These are phyloP conservation scores for Formica aserva DNA, from an alignment of 2,888 invertebrate genomes.

Conservation along the genomic window DNA sequence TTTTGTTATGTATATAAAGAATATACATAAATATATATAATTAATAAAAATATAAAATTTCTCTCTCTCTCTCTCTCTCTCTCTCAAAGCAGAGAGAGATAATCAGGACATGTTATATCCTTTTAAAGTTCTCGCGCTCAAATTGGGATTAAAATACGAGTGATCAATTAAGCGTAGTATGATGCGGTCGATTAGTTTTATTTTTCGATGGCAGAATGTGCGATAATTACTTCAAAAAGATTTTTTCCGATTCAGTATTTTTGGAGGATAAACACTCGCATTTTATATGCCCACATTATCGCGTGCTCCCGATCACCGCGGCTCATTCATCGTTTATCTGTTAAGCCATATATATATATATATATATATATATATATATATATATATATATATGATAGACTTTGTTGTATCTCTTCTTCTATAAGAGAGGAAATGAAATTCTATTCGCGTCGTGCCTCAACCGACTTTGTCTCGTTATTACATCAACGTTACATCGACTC, in stretches of 20 bases:
- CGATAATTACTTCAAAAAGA: constrained; percentile 44
- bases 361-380: background rate
- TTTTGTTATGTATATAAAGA: background rate
- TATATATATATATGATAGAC: constrained; percentile 32
- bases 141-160: constrained; percentile 23
- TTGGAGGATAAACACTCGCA: constrained; percentile 27
- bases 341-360: constrained; percentile 4
- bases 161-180: constrained; percentile 36
- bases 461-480: constrained; percentile 49
- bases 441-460: constrained; percentile 50
- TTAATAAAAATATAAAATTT: background rate
- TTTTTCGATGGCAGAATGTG: constrained; percentile 17
- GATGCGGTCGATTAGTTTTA: constrained; percentile 39
- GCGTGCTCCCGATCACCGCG: constrained; percentile 23
- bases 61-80: no score
- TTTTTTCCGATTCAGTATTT: constrained; percentile 38
- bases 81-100: background rate
- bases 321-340: constrained; percentile 50
- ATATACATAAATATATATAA: background rate
- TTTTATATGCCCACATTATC: constrained; percentile 32
- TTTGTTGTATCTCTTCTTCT: constrained; percentile 38
- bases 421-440: constrained; percentile 47
- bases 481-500: constrained; percentile 45
- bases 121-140: background rate
- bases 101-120: background rate